Evolutionary conservation across 2,797 vertebrate genomes (phyloP).

Genomic region (Aselliscus stoliczkanus): DNA sequence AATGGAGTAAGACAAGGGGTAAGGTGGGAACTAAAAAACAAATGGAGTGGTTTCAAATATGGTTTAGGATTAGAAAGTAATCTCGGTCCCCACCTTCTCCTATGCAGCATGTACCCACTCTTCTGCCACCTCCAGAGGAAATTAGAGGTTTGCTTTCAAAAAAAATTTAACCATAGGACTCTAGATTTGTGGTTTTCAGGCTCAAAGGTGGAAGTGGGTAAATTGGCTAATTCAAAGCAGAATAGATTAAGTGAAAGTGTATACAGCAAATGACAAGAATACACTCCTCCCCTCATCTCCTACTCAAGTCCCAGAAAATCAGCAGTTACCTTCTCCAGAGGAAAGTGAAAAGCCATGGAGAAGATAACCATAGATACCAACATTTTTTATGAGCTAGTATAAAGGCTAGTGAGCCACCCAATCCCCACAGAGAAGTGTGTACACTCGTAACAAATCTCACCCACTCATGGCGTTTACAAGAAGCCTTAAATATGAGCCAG

Average conservation of each 20-base stretch:
- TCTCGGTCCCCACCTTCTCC: neutral
- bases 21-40: neutral
- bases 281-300: accelerated
- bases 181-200: neutral
- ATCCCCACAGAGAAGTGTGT: neutral
- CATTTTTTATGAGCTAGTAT: neutral
- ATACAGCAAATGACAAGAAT: neutral
- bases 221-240: neutral
- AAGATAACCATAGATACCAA: neutral
- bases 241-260: neutral
- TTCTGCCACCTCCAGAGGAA: neutral
- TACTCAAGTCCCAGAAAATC: neutral
- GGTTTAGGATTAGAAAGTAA: neutral
- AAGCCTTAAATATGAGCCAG: neutral
- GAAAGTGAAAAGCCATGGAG: neutral
- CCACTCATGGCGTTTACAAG: neutral
- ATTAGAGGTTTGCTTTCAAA: neutral
- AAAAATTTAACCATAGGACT: neutral
- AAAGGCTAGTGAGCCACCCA: neutral
- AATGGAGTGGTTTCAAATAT: neutral
- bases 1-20: neutral
- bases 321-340: neutral
- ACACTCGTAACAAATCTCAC: neutral
- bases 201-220: neutral
- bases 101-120: neutral